Base-by-base conservation (phyloP, 1,140 invertebrate genomes). In the Tetramorium simillimum region DNA sequence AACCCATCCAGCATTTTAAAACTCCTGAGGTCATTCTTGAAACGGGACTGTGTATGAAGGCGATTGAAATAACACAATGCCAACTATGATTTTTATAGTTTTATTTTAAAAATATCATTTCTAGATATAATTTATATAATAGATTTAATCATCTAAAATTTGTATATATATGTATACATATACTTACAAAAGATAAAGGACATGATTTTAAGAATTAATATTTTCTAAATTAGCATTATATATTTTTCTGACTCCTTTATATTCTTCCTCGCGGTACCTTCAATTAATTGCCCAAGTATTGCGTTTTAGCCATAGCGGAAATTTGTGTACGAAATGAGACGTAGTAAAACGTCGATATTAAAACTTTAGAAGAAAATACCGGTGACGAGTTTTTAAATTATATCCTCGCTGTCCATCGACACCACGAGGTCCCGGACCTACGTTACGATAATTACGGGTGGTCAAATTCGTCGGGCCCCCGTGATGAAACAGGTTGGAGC, bases 381-480 rank as follows among this genome's bases (percentile, higher is more conserved):
- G 12, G 24, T 16, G 37, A 40, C 51, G 78, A 88, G 63, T 49
- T 56, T 49, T 78, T 82, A 85, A 89, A 88, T 89, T 85, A 89
- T 75, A 70, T 85, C 72, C 56, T 77, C 33, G 88, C 46, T 70
- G 51, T 62, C n/a, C 62, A 58, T 85, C 80, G 70, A 75, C 37
- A 65, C 49, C 37, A 75, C 28, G 49, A 77, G 62, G 73, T 78
- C 60, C 88, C 88, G 77, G 89, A 90, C 89, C 89, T 90, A 90
- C 88, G 89, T 89, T 53, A 90, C 88, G 58, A 87, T 90, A 90
- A 90, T 90, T 90, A 90, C 43, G 77, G 88, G 85, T 90, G 89
- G 89, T 84, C 89, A 33, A 72, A 86, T 67, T 28, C 24, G 51
- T 56, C 63, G 62, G 56, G n/a, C 18, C 49, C 24, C 53, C 28